A percentile compares a stretch with the other conserved stretches of the same genome.
phyloP scores from a whole-genome alignment of 1,140 invertebrate genomes.

The Neodiprion pinetum region DNA sequence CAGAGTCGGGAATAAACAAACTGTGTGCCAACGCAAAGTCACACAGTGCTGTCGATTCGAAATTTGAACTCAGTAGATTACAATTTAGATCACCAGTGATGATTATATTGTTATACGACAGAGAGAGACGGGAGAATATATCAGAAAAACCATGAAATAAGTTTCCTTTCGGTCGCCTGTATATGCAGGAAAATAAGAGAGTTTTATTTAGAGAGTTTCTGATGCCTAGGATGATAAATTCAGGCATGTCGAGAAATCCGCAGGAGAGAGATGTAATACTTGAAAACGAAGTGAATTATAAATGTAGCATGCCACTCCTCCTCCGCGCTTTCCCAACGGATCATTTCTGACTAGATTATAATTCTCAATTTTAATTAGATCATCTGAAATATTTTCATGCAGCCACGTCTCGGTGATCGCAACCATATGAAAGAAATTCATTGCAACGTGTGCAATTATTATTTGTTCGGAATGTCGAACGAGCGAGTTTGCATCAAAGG shows the following conservation, averaged over 20 bases:
- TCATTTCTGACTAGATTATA: not conserved
- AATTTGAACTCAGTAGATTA: not conserved
- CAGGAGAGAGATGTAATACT: not conserved
- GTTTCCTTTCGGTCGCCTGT: not conserved
- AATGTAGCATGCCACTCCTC: slow-evolving; percentile 1
- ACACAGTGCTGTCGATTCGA: not conserved
- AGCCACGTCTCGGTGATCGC: not conserved
- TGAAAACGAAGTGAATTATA: not conserved
- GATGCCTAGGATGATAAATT: not conserved
- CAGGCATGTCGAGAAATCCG: not conserved
- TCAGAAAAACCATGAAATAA: not conserved
- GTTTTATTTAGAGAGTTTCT: not conserved
- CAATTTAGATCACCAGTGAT: slow-evolving; percentile 1
- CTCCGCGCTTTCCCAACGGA: not conserved
- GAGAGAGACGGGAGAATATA: not conserved
- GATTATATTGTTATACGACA: not conserved
- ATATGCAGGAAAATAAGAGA: not conserved
- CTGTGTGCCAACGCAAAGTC: not conserved
- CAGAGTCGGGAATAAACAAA: not conserved
- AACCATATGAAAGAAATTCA: slow-evolving; percentile 7
- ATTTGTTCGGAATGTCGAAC: no score
- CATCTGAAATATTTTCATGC: not conserved
- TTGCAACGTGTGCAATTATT: not conserved
- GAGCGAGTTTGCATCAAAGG: no score
- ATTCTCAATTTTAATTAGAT: not conserved